Percentiles rank a stretch among this genome's conserved stretches.
phyloP scores from a whole-genome alignment of 92 coral and sea anemone species.

The Porites cylindrica region DNA sequence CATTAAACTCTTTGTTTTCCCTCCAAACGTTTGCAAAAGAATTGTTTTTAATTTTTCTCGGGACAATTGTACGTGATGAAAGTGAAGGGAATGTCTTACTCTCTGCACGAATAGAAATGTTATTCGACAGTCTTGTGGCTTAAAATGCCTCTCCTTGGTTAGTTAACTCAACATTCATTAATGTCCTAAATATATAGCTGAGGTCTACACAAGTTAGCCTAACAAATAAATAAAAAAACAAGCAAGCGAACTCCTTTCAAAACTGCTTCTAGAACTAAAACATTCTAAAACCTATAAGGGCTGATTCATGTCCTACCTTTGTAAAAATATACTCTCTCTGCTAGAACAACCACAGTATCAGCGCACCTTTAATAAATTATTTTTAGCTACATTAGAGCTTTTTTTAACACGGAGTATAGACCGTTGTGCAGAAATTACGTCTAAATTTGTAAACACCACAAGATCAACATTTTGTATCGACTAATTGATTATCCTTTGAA shows the following conservation, averaged over 20 bases:
- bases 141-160: background rate
- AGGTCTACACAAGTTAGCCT: background rate
- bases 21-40: no score
- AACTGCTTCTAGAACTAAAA: slow-evolving; percentile 23
- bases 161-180: background rate
- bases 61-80: no score
- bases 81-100: no score
- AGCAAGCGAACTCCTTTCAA: background rate
- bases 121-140: no score
- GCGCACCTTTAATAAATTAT: slow-evolving; percentile 15
- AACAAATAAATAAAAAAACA: background rate
- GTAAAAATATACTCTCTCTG: slow-evolving; percentile 50
- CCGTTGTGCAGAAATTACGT: background rate
- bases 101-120: no score
- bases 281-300: background rate
- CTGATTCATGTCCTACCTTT: background rate
- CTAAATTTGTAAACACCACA: background rate
- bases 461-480: no score
- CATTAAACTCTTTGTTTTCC: no score
- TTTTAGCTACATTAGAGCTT: background rate
- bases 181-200: background rate
- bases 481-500: background rate
- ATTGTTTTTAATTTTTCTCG: no score
- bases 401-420: background rate
- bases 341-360: background rate